A percentile compares a stretch with the other conserved stretches of the same genome.
These are phyloP conservation scores for Anguilla japonica DNA, from an alignment of 2,113 vertebrate species.

Conservation along the genomic window DNA sequence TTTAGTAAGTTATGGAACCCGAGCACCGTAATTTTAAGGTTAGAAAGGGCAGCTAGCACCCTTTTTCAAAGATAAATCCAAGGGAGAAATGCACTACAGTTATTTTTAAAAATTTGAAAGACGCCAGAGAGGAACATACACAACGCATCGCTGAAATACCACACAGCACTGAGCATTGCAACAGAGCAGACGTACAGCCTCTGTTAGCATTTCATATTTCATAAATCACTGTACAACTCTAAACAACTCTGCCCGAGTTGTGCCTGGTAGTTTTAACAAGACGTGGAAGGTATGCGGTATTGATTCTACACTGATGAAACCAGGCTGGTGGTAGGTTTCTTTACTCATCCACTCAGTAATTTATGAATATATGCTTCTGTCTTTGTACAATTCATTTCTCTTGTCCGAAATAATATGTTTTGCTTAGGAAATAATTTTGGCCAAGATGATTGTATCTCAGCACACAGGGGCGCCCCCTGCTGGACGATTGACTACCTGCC, in stretches of 20 bases:
- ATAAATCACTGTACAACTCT: not conserved
- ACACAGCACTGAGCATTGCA: not conserved
- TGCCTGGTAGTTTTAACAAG: not conserved
- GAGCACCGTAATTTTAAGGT: not conserved
- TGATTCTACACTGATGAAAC: not conserved
- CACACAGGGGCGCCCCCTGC: too few species aligned
- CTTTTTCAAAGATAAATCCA: not conserved
- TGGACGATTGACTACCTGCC: too few species aligned
- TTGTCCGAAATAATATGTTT: not conserved
- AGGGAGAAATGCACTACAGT: not conserved
- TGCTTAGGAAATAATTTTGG: too few species aligned
- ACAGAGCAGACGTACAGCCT: not conserved
- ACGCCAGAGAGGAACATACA: not conserved
- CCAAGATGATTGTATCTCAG: too few species aligned
- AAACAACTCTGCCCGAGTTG: not conserved
- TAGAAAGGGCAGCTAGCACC: not conserved
- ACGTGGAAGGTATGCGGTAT: not conserved
- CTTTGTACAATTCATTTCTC: not conserved
- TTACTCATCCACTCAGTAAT: not conserved
- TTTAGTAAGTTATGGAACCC: not conserved
- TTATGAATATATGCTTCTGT: too few species aligned
- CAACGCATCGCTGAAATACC: not conserved
- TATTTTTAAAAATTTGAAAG: not conserved
- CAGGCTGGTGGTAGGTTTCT: not conserved
- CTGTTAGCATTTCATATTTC: conserved; percentile 1